These are phyloP conservation scores for Dryas iulia DNA, from an alignment of 1,140 invertebrate genomes.

Conservation along the genomic window DNA sequence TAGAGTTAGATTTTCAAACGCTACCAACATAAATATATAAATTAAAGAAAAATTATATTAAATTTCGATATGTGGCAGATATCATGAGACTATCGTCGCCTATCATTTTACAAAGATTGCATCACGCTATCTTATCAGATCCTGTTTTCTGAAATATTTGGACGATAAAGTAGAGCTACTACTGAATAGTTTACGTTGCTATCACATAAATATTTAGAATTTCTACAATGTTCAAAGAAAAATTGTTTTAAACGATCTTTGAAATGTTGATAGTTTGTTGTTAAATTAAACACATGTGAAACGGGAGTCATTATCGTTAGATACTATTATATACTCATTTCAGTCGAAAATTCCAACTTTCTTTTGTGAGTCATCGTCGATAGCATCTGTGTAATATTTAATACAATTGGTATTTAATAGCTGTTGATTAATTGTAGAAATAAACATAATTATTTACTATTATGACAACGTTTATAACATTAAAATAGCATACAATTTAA, in stretches of 20 bases:
- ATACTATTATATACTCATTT: background rate
- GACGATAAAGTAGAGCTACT: background rate
- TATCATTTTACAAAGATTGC: conserved; percentile 2
- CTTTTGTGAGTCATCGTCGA: background rate
- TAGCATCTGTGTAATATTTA: background rate
- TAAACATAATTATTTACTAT: background rate
- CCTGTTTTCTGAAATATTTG: background rate
- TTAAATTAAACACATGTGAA: background rate
- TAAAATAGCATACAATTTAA: background rate
- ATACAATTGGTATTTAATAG: no score
- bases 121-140: conserved; percentile 21
- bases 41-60: background rate
- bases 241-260: background rate
- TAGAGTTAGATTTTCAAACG: background rate
- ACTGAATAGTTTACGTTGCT: background rate
- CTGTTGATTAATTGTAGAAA: background rate
- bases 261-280: background rate
- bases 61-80: background rate
- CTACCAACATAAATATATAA: background rate
- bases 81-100: background rate
- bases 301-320: background rate
- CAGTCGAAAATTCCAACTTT: background rate
- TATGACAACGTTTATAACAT: background rate
- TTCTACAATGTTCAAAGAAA: background rate
- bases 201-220: background rate